Conservation (phyloP, 2,797 vertebrate species). For the Okamejei kenojei region DNA sequence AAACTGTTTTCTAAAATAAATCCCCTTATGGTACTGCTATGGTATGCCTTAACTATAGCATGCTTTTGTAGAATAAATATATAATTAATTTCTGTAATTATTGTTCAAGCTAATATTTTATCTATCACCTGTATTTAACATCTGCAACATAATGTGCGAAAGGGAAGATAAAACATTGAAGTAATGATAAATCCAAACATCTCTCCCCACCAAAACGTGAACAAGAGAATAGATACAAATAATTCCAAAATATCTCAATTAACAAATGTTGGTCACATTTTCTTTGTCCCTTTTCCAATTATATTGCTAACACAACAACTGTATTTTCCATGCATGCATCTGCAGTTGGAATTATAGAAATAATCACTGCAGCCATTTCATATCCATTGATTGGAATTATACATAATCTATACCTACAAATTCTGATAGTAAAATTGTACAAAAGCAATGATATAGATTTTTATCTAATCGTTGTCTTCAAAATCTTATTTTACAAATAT, state of each 20-base stretch:
- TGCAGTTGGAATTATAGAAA: neutral
- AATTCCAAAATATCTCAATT: neutral
- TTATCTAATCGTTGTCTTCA: neutral
- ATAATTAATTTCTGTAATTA: neutral
- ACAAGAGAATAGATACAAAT: neutral
- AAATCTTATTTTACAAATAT: neutral
- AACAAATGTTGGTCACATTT: neutral
- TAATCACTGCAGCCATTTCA: neutral
- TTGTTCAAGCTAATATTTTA: neutral
- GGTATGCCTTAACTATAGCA: neutral
- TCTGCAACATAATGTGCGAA: neutral
- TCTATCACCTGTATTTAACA: neutral
- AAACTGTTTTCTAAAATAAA: neutral
- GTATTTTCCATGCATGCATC: neutral
- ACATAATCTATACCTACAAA: neutral
- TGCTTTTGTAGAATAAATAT: neutral
- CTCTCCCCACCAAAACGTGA: neutral
- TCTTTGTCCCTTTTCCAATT: neutral
- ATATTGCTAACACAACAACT: neutral
- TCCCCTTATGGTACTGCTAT: neutral
- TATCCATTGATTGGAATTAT: neutral
- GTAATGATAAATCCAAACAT: neutral
- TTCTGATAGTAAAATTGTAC: neutral
- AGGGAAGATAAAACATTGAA: neutral
- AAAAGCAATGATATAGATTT: neutral